Conservation (phyloP, 2,888 invertebrate species). For the Nephrotoma appendiculata region DNA sequence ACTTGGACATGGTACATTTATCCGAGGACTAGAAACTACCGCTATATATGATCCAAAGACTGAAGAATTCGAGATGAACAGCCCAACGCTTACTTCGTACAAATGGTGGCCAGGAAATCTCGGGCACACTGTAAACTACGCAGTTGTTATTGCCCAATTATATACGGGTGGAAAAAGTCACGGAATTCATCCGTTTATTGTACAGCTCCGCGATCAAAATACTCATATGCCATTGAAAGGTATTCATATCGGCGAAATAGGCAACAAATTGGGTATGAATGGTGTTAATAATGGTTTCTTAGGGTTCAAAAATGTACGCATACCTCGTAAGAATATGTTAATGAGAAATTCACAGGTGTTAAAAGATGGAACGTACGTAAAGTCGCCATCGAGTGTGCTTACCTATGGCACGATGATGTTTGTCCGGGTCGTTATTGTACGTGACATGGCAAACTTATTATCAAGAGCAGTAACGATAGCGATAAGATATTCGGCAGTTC, state of each 20-base stretch:
- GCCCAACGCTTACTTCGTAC: conserved; percentile 74
- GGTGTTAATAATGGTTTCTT: conserved; percentile 87
- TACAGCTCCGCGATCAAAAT: conserved; percentile 76
- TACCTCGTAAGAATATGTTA: conserved; percentile 81
- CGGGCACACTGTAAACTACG: conserved; percentile 88
- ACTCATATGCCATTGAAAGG: conserved; percentile 77
- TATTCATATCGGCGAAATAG: conserved; percentile 88
- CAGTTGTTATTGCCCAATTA: conserved; percentile 83
- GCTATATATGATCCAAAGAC: conserved; percentile 74
- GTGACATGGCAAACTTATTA: conserved; percentile 61
- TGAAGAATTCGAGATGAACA: conserved; percentile 75
- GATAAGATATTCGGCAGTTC: conserved; percentile 76
- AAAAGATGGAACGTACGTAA: conserved; percentile 76
- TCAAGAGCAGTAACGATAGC: conserved; percentile 81
- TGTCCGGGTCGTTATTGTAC: conserved; percentile 72
- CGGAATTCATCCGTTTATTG: conserved; percentile 87
- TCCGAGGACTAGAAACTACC: conserved; percentile 84
- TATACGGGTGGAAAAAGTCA: conserved; percentile 68
- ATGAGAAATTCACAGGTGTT: conserved; percentile 84
- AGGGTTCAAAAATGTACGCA: conserved; percentile 71
- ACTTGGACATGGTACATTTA: conserved; percentile 88
- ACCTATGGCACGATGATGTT: conserved; percentile 92
- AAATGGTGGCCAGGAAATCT: conserved; percentile 97
- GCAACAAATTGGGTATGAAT: conserved; percentile 87
- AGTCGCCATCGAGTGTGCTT: conserved; percentile 67